A percentile compares a stretch with the other conserved stretches of the same genome.
Evolutionary conservation across 2,113 vertebrate species (phyloP).

Genomic region (Eptesicus fuscus): DNA sequence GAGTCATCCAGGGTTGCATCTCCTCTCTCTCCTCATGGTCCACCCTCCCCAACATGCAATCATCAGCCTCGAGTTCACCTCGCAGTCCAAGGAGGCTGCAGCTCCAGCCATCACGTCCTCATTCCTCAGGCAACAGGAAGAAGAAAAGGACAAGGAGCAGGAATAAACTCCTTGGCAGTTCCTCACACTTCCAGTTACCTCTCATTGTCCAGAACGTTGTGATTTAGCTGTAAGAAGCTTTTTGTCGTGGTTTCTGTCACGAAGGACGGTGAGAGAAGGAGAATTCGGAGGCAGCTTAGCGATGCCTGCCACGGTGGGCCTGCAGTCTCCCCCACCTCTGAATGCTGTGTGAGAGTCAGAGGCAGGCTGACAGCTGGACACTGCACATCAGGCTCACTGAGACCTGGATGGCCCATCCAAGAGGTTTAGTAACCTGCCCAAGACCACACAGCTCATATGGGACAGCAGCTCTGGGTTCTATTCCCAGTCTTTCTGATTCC

Average conservation of each 20-base stretch:
- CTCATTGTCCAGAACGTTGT: no score
- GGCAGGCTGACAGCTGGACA: background rate
- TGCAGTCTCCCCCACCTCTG: rapidly evolving
- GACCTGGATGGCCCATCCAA: background rate
- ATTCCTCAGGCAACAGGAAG: background rate
- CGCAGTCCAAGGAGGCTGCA: background rate
- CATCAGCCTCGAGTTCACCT: background rate
- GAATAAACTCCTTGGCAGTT: background rate
- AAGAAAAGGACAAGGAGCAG: background rate
- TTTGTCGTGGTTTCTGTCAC: background rate
- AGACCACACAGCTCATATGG: background rate
- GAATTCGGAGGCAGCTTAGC: background rate
- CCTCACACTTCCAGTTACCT: background rate
- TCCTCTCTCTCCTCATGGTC: background rate
- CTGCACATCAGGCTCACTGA: background rate
- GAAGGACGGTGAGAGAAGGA: background rate
- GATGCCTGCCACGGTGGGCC: background rate
- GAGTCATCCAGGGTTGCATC: background rate
- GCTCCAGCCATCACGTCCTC: background rate
- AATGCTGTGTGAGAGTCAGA: background rate
- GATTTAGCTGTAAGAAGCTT: background rate
- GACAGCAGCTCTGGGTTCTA: rapidly evolving
- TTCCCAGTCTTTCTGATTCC: background rate
- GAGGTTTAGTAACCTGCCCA: background rate
- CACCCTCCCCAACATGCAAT: no score